Evolutionary conservation across 2,113 vertebrate genomes (phyloP), one percentile per base, ranked within the genome.

Genomic region (Cyrtonyx montezumae): DNA sequence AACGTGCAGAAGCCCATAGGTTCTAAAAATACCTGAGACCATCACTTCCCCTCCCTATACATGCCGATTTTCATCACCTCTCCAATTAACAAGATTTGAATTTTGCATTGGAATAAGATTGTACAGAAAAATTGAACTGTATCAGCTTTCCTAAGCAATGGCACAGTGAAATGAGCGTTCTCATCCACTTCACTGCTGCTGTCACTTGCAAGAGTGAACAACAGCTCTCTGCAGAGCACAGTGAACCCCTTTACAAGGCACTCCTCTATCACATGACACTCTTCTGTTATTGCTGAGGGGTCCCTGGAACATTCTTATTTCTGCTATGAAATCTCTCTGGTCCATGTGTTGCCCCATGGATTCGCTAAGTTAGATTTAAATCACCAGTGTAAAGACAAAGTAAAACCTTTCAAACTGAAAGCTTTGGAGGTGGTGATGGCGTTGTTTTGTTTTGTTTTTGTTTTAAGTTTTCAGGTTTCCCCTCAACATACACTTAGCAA

Each of bases 131-230:
- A 49, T 0, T 1, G 48, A 71, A 79, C 6, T 16, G 0, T 25
- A 55, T 25, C 42, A 46, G 46, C 63, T 86, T 83, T 84, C 42
- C 56, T 42, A 70, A 63, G 43, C 61, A 84, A 43, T 0, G 0
- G 36, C 42, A 77, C 26, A 71, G 34, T 12, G 3, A 80, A 82
- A 34, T 23, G 63, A 56, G 2, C 2, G 26, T 36, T 37, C 65
- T 0, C 3, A 37, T 5, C 69, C 17, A 46, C 34, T 87, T 70
- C 59, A 43, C 21, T 46, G 51, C 28, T 83, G n/a, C 53, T 83
- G 36, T 53, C 67, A n/a, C 14, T 67, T 7, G 36, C 14, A 55
- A 62, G 34, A 0, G 0, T 1, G 18, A 18, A 14, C 32, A 79
- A 79, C 58, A 79, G 43, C 28, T 79, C 81, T 22, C 69, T 83